Conservation (phyloP, 2,888 invertebrate genomes). For the Ypsolopha scabrella region DNA sequence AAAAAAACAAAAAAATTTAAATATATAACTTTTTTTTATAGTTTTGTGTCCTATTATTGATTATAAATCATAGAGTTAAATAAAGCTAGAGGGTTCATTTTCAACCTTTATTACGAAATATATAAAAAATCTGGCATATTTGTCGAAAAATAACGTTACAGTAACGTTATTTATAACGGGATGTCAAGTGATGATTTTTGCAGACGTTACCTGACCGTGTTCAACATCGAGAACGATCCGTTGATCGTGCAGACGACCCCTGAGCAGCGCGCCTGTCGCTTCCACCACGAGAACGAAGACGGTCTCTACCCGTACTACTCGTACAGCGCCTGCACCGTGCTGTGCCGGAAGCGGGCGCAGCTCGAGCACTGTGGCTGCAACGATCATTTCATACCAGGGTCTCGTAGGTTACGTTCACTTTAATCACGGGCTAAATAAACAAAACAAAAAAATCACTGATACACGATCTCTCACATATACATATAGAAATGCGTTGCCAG, state of each 20-base stretch:
- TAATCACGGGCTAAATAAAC: neutral
- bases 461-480: neutral
- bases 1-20: no score
- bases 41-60: no score
- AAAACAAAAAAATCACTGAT: no score
- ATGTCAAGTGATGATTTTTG: no score
- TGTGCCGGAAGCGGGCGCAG: constrained; percentile 76
- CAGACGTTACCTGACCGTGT: constrained; percentile 65
- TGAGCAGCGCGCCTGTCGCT: constrained; percentile 77
- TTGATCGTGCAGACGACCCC: constrained; percentile 71
- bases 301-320: constrained; percentile 76
- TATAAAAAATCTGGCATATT: no score
- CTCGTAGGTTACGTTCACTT: constrained; percentile 67
- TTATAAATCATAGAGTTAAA: no score
- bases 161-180: no score
- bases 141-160: no score
- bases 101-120: no score
- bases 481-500: no score
- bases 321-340: constrained; percentile 78
- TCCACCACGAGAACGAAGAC: constrained; percentile 73
- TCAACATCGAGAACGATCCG: constrained; percentile 78
- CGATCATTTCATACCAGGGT: constrained; percentile 77
- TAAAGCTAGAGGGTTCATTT: no score
- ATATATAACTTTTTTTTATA: no score
- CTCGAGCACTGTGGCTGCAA: constrained; percentile 73